Evolutionary conservation across 2,888 invertebrate species (phyloP).

Genomic region (Rapana venosa): DNA sequence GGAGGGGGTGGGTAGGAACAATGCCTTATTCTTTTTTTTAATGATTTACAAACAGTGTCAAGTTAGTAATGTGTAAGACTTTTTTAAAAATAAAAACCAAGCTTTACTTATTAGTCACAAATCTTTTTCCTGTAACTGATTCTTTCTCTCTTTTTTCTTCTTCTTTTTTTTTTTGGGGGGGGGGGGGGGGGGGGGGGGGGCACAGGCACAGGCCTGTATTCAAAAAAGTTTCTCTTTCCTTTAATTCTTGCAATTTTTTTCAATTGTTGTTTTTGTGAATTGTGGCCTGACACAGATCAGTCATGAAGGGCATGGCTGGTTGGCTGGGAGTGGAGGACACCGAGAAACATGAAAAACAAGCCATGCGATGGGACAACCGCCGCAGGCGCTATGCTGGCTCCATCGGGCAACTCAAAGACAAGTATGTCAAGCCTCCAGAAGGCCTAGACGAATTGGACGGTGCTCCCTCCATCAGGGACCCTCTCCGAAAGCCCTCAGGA

Average conservation of each 20-base stretch:
- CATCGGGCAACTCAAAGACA: slow-evolving; percentile 62
- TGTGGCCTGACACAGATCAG: slow-evolving; percentile 80
- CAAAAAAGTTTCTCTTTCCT: too few relatives aligned
- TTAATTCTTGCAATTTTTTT: neutral
- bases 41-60: too few relatives aligned
- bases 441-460: slow-evolving; percentile 62
- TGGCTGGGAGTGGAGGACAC: slow-evolving; percentile 92
- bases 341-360: slow-evolving; percentile 83
- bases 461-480: slow-evolving; percentile 64
- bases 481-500: slow-evolving; percentile 61
- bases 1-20: too few relatives aligned
- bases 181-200: too few relatives aligned
- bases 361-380: slow-evolving; percentile 85
- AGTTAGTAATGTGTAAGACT: too few relatives aligned
- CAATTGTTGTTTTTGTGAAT: neutral
- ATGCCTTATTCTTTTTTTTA: too few relatives aligned
- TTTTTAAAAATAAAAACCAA: too few relatives aligned
- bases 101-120: neutral
- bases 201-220: too few relatives aligned
- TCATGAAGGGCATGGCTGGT: slow-evolving; percentile 88
- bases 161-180: neutral
- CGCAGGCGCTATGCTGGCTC: slow-evolving; percentile 78
- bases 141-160: neutral
- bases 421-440: slow-evolving; percentile 43
- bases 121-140: neutral